These are phyloP conservation scores for Alcis repandata DNA, from an alignment of 2,888 invertebrate genomes.

Conservation along the genomic window DNA sequence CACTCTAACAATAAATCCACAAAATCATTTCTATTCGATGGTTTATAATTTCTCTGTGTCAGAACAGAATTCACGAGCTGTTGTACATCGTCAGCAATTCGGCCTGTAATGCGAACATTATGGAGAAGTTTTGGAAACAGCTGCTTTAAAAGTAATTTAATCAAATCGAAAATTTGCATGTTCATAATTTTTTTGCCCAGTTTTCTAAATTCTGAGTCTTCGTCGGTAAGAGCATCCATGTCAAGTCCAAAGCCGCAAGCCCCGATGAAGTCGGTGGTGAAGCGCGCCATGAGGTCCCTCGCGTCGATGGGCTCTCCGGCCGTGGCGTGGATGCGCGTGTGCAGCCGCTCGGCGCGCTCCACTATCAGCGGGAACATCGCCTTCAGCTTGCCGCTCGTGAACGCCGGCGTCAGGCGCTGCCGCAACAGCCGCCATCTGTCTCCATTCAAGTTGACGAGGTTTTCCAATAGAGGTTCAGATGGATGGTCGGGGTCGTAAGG, in stretches of 20 bases:
- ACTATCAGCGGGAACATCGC: conserved; percentile 71
- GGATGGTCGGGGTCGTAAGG: conserved; percentile 46
- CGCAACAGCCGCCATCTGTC: conserved; percentile 68
- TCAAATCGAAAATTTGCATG: conserved; percentile 42
- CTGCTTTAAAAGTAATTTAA: conserved; percentile 55
- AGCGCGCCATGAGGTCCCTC: conserved; percentile 69
- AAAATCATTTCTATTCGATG: conserved; percentile 65
- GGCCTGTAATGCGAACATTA: conserved; percentile 48
- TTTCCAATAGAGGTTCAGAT: conserved; percentile 60
- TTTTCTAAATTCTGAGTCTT: conserved; percentile 62
- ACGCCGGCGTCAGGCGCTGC: conserved; percentile 69
- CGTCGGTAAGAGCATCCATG: conserved; percentile 61
- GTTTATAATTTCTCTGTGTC: conserved; percentile 60
- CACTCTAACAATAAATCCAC: conserved; percentile 65
- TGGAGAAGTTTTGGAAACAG: conserved; percentile 58
- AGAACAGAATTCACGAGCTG: conserved; percentile 60
- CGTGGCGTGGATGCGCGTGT: conserved; percentile 46
- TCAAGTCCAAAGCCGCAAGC: conserved; percentile 69
- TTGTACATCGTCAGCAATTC: conserved; percentile 55
- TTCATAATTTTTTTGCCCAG: conserved; percentile 61
- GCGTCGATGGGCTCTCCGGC: conserved; percentile 57
- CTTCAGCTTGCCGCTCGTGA: conserved; percentile 66
- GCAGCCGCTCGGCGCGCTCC: conserved; percentile 64
- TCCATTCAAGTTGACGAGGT: conserved; percentile 66
- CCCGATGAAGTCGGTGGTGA: conserved; percentile 69